Evolutionary conservation across 1,140 invertebrate species (phyloP).

Genomic region (Polyergus mexicanus): DNA sequence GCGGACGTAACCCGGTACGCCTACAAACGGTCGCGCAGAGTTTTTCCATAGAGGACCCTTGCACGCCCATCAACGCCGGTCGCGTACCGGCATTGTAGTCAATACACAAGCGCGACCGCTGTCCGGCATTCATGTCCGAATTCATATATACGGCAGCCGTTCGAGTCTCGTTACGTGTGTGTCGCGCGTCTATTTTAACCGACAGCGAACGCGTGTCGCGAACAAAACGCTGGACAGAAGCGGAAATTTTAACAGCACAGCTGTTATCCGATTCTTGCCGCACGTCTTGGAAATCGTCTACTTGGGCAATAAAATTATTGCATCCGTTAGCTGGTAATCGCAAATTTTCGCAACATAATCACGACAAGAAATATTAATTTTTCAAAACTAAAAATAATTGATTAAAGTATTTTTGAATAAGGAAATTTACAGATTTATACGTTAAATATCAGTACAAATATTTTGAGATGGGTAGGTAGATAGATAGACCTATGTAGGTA

Average conservation of each 20-base stretch:
- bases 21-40: constrained; percentile 71
- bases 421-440: not conserved
- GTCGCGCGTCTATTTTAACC: constrained; percentile 62
- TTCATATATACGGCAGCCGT: constrained; percentile 76
- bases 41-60: constrained; percentile 73
- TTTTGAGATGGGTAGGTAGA: constrained; percentile 46
- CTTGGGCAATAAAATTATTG: not conserved
- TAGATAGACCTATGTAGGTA: no score
- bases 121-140: constrained; percentile 75
- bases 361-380: not conserved
- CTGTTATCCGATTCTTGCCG: constrained; percentile 25
- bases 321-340: not conserved
- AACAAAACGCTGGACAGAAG: constrained; percentile 25
- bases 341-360: not conserved
- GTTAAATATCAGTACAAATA: constrained; percentile 25
- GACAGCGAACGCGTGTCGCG: constrained; percentile 49
- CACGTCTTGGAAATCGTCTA: not conserved
- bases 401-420: not conserved
- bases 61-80: constrained; percentile 51
- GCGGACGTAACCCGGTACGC: constrained; percentile 69
- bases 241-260: constrained; percentile 39
- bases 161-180: constrained; percentile 68
- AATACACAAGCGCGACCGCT: constrained; percentile 31
- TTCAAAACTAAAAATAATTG: not conserved
- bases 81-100: constrained; percentile 77